Base-by-base conservation (phyloP, 2,113 vertebrate genomes). In the Megalops atlanticus region DNA sequence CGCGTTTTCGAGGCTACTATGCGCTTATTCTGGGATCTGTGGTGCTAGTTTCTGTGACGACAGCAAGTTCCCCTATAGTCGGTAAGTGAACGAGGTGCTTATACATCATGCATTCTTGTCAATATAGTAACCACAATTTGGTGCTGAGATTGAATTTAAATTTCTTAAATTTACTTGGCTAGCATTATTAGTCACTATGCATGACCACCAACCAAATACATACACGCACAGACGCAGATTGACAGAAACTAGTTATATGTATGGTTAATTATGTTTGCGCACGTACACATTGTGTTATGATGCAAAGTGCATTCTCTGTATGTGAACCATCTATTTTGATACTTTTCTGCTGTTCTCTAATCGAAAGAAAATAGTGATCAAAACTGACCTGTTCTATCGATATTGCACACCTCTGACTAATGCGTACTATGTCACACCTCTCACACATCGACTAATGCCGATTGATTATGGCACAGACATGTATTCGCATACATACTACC, bases 41-140 rank as follows among this genome's bases (percentile, higher is more conserved):
- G 24, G 71, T 90, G 86, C 82, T 93, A 88, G 83, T 89, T 72
- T 87, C 87, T 39, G 81, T 90, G 90, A 87, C 88, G 64, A 84
- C 85, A 33, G 88, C 92, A 76, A 88, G 87, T 83, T 86, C 90
- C 85, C 88, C 89, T 87, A 88, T 89, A 81, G 82, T 82, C 89
- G 92, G 94, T 94, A 93, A 93, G 93, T 83, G 45, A 79, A 38
- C 24, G 27, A 41, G 36, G 72, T 41, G 38, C 40, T 74, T n/a
- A 24, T 27, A 11, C 24, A 64, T 27, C 5, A 31, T 27, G 24
- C 24, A n/a, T 64, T 64, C 24, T 52, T 52, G 14, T n/a, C n/a
- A 24, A 3, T 64, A 64, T 64, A 11, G 4, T 10, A 31, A 31
- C 8, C 21, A 11, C 58, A 64, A 11, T 31, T 31, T 5, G 52